Evolutionary conservation across 2,113 vertebrate species (phyloP), one percentile per base, ranked within the genome.

Genomic region (Craseonycteris thonglongyai): DNA sequence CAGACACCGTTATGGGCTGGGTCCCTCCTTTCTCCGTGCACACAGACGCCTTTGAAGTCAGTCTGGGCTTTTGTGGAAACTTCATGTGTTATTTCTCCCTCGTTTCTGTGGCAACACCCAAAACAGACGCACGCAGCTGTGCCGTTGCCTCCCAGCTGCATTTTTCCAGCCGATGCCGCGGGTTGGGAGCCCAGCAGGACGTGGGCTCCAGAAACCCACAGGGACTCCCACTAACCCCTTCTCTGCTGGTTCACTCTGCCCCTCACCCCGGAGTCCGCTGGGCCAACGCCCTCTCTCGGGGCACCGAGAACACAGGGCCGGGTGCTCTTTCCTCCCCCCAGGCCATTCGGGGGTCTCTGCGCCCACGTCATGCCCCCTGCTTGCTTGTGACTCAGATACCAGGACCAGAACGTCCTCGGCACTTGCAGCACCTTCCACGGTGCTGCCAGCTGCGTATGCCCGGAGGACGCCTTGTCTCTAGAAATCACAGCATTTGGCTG

Each of bases 51-150:
- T 58, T 79, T 68, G 61, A 96, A 96, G 91, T 68, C 85, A 42
- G 88, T 84, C 82, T 96, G 86, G 83, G 95, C 94, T 97, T 97
- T 40, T 96, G 96, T 96, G 97, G 97, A 98, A 98, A 98, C 96
- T 83, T 93, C 66, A 47, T 94, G 97, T 95, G 89, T 95, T 95
- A 98, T 96, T 96, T 97, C 98, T 78, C 97, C 96, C 94, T 94
- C 97, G 98, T 98, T 98, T 97, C 98, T 97, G 95, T 95, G 97
- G 98, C 82, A 97, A 98, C 97, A 61, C 92, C 71, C 56, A 96
- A 98, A 98, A 97, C 98, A 98, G 98, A 98, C 97, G 98, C 96
- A 97, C 89, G 92, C 98, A 97, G 96, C 97, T 94, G 92, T 88
- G 96, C 97, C 35, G 38, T 95, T 96, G 92, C 93, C 90, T 92